These are phyloP conservation scores for Ectobius pallidus DNA, from an alignment of 2,888 invertebrate genomes.

Conservation along the genomic window DNA sequence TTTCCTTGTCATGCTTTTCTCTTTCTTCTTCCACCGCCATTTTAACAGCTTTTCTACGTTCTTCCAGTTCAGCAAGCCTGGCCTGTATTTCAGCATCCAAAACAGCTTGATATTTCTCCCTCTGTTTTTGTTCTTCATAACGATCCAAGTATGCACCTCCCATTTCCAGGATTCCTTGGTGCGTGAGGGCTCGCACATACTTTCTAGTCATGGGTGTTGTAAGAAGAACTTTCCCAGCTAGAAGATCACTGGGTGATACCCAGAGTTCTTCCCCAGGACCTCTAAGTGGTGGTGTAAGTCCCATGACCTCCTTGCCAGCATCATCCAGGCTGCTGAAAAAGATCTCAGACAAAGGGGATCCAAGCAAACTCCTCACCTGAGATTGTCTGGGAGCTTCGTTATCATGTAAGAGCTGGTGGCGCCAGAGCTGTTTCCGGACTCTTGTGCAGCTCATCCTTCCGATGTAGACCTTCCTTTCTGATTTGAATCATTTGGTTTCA, in stretches of 20 bases:
- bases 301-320: conserved; percentile 45
- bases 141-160: too few relatives aligned
- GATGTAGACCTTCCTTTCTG: too few relatives aligned
- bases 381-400: conserved; percentile 51
- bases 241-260: conserved; percentile 56
- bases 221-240: conserved; percentile 54
- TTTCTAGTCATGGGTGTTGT: conserved; percentile 41
- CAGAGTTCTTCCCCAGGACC: conserved; percentile 54
- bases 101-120: too few relatives aligned
- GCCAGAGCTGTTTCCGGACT: neutral
- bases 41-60: neutral
- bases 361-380: conserved; percentile 51
- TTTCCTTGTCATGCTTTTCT: conserved; percentile 3
- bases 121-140: too few relatives aligned
- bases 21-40: conserved; percentile 9
- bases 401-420: conserved; percentile 44
- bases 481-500: too few relatives aligned
- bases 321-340: conserved; percentile 50
- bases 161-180: conserved; percentile 25
- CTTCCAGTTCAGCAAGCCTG: neutral
- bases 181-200: conserved; percentile 33
- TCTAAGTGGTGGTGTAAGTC: conserved; percentile 50
- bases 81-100: too few relatives aligned
- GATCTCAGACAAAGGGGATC: conserved; percentile 51
- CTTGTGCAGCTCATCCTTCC: too few relatives aligned